A percentile compares a stretch with the other conserved stretches of the same genome.
Evolutionary conservation across 2,888 invertebrate species (phyloP).

Genomic region (Andrena haemorrhoa): DNA sequence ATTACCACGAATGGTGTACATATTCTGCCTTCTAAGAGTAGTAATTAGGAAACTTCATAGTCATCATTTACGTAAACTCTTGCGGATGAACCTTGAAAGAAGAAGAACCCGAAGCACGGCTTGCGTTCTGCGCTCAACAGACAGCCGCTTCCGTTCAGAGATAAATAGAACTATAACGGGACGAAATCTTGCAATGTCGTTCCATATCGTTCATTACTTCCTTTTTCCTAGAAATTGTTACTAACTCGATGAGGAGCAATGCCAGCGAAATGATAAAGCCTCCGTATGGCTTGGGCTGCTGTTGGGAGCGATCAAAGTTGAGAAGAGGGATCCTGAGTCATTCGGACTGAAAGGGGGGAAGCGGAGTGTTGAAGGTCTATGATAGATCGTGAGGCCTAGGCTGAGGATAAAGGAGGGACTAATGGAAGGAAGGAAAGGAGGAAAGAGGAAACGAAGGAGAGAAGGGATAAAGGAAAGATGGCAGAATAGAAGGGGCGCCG

Average conservation of each 20-base stretch:
- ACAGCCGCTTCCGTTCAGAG: too few relatives aligned
- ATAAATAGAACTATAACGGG: too few relatives aligned
- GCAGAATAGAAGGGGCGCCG: not conserved
- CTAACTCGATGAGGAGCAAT: too few relatives aligned
- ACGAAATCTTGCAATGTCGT: too few relatives aligned
- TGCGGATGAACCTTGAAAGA: too few relatives aligned
- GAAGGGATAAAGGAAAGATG: not conserved
- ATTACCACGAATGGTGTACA: slow-evolving; percentile 9
- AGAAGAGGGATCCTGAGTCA: slow-evolving; percentile 31
- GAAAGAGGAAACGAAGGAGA: not conserved
- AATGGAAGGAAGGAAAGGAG: not conserved
- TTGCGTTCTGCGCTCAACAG: not conserved
- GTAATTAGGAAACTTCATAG: slow-evolving; percentile 4
- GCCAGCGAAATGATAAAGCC: too few relatives aligned
- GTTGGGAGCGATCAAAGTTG: not conserved
- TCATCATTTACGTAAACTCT: slow-evolving; percentile 23
- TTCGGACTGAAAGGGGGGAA: slow-evolving; percentile 7
- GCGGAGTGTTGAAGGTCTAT: not conserved
- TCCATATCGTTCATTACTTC: too few relatives aligned
- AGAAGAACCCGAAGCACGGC: not conserved
- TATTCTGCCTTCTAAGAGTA: not conserved
- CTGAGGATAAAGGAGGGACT: too few relatives aligned
- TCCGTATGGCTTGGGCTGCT: too few relatives aligned
- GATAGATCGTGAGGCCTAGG: not conserved
- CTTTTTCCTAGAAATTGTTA: too few relatives aligned